phyloP scores from a whole-genome alignment of 2,888 invertebrate genomes.

The Temnothorax rugatulus region DNA sequence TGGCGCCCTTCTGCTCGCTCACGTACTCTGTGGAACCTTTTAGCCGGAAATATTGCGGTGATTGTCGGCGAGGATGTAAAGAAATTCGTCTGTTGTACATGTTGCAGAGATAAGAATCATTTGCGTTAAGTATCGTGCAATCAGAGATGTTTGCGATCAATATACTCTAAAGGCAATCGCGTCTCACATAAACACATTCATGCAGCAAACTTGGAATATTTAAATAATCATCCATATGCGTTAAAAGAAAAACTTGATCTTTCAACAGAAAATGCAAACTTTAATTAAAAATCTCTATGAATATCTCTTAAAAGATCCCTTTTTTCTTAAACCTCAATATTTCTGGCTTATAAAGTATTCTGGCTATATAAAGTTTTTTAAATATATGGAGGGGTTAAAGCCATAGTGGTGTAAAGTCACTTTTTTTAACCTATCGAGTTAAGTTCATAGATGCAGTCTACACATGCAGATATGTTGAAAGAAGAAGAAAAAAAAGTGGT shows the following conservation, averaged over 20 bases:
- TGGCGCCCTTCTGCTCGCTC: background rate
- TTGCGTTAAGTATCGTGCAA: background rate
- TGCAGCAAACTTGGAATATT: background rate
- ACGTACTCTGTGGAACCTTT: conserved; percentile 18
- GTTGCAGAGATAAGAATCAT: background rate
- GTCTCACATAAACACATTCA: background rate
- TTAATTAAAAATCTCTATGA: conserved; percentile 5
- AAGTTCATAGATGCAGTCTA: no score
- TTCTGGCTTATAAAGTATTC: background rate
- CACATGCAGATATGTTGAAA: no score
- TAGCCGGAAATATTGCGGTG: conserved; percentile 19
- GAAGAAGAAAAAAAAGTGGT: no score
- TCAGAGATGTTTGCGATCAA: conserved; percentile 15
- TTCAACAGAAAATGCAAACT: background rate
- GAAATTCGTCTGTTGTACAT: conserved; percentile 6
- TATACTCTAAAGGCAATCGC: background rate
- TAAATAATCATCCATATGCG: background rate
- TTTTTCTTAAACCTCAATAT: background rate
- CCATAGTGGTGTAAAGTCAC: no score
- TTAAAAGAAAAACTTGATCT: background rate
- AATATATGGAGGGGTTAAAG: no score
- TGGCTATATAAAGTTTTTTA: background rate
- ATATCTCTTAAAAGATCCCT: background rate
- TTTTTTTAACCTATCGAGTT: no score
- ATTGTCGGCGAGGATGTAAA: background rate